A percentile compares a stretch with the other conserved stretches of the same genome.
These are phyloP conservation scores for Muntiacus reevesi DNA, from an alignment of 2,113 vertebrate genomes.

Conservation along the genomic window DNA sequence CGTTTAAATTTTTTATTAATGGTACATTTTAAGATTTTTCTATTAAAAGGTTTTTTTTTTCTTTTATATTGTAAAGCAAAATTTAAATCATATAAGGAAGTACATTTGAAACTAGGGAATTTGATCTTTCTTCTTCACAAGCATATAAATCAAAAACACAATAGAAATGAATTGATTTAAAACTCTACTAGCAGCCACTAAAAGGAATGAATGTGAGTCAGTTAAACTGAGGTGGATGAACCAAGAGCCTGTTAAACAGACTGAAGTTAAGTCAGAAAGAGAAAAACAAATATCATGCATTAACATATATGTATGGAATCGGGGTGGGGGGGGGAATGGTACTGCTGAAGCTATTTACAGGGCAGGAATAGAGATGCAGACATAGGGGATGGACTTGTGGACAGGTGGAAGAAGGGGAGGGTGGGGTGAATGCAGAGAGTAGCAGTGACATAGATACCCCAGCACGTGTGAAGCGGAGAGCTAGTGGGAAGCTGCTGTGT, in stretches of 20 bases:
- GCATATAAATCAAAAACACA: background rate
- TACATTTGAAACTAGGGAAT: background rate
- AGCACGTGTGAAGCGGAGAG: background rate
- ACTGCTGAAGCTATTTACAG: background rate
- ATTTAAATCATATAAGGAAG: background rate
- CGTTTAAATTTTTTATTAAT: background rate
- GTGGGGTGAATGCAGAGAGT: background rate
- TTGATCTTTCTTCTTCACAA: background rate
- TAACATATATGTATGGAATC: background rate
- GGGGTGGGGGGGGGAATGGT: background rate
- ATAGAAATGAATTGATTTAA: background rate
- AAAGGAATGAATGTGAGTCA: background rate
- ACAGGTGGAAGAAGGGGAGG: background rate
- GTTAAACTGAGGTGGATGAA: background rate
- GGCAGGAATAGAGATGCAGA: background rate
- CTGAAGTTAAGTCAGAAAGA: background rate
- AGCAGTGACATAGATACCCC: background rate
- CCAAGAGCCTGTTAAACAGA: background rate
- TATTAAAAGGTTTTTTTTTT: background rate
- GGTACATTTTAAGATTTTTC: background rate
- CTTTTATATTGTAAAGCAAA: background rate
- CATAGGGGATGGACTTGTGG: background rate
- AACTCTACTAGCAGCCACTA: background rate
- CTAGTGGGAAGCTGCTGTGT: background rate
- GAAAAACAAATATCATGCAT: background rate